Evolutionary conservation across 2,888 invertebrate genomes (phyloP).

Genomic region (Acleris sparsana): DNA sequence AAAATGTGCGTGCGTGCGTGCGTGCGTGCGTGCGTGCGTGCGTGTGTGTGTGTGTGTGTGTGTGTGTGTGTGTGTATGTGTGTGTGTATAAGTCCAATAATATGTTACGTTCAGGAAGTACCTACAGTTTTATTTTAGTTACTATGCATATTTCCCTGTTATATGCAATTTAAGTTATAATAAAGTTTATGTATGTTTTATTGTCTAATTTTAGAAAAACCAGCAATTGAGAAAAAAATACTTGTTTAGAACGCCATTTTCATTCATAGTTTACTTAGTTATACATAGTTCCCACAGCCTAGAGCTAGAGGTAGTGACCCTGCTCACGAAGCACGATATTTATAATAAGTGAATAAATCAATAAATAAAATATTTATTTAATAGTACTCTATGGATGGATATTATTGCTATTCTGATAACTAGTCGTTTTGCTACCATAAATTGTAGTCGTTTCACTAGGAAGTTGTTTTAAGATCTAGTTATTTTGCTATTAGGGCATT

Average conservation of each 20-base stretch:
- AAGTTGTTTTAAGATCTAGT: too few species aligned
- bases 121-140: slow-evolving; percentile 12
- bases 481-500: too few species aligned
- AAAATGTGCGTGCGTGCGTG: too few species aligned
- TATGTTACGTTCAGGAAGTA: slow-evolving; percentile 13
- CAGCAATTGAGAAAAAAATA: slow-evolving; percentile 5
- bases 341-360: too few species aligned
- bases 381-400: slow-evolving; percentile 16
- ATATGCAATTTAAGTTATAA: too few species aligned
- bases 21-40: too few species aligned
- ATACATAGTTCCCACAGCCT: slow-evolving; percentile 10
- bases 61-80: too few species aligned
- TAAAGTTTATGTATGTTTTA: slow-evolving; percentile 4
- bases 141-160: slow-evolving; percentile 9
- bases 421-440: too few species aligned
- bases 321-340: slow-evolving; percentile 11
- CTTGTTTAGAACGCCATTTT: slow-evolving; percentile 7
- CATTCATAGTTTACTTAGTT: slow-evolving; percentile 12
- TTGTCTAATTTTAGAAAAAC: slow-evolving; percentile 7
- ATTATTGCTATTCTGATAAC: too few species aligned
- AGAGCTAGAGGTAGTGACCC: slow-evolving; percentile 13
- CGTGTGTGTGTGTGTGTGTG: too few species aligned
- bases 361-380: slow-evolving; percentile 14
- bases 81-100: slow-evolving; percentile 6
- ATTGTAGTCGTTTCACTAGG: too few species aligned